Conservation (phyloP, 2,888 invertebrate species). For the Eudemis profundana region DNA sequence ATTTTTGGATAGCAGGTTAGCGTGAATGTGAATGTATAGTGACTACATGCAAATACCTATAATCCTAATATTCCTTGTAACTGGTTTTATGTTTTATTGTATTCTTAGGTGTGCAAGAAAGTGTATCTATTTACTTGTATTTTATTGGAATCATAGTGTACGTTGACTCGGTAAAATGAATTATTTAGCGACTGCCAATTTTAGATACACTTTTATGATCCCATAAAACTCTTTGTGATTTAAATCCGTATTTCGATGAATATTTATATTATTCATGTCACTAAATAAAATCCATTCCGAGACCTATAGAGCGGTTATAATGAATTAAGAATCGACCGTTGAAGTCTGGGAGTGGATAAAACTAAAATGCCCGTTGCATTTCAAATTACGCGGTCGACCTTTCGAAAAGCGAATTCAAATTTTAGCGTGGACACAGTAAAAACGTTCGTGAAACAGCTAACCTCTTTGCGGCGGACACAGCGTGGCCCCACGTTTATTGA, state of each 20-base stretch:
- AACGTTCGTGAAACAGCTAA: slow-evolving; percentile 75
- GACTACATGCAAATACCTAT: too few species aligned
- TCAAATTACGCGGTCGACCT: slow-evolving; percentile 76
- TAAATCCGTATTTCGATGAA: neutral
- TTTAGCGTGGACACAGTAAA: slow-evolving; percentile 77
- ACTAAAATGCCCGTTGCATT: slow-evolving; percentile 76
- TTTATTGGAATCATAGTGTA: too few species aligned
- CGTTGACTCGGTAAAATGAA: too few species aligned
- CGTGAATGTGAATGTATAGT: too few species aligned
- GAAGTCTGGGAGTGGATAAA: slow-evolving; percentile 60
- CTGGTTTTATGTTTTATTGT: too few species aligned
- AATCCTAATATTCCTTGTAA: too few species aligned
- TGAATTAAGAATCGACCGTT: slow-evolving; percentile 51
- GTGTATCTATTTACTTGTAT: too few species aligned
- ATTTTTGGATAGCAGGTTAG: too few species aligned
- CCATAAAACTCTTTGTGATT: neutral
- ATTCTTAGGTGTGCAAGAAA: too few species aligned
- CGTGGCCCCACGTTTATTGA: slow-evolving; percentile 76
- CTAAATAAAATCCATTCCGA: slow-evolving; percentile 9
- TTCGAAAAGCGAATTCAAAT: slow-evolving; percentile 76
- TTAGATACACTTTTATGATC: neutral
- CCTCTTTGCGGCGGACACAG: slow-evolving; percentile 72
- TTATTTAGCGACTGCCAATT: too few species aligned
- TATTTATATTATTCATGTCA: neutral
- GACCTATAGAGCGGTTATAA: slow-evolving; percentile 22